A percentile compares a stretch with the other conserved stretches of the same genome.
These are phyloP conservation scores for Aphaenogaster floridana DNA, from an alignment of 1,140 invertebrate genomes.

Conservation along the genomic window DNA sequence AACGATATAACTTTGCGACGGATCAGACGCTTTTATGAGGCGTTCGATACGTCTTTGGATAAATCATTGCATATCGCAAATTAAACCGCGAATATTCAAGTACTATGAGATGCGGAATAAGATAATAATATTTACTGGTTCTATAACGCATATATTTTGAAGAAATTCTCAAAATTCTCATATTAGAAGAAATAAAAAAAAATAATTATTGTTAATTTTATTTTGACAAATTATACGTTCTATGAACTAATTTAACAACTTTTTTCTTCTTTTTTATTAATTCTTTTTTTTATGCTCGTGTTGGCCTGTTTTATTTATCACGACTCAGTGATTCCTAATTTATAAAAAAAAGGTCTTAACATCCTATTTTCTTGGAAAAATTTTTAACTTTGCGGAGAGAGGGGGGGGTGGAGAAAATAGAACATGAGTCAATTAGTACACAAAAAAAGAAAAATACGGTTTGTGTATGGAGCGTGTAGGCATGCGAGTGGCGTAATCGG, in stretches of 20 bases:
- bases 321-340: too few relatives aligned
- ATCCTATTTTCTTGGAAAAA: not conserved
- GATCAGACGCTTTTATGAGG: not conserved
- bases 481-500: slow-evolving; percentile 56
- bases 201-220: too few relatives aligned
- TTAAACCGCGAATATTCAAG: not conserved
- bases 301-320: too few relatives aligned
- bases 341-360: not conserved
- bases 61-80: not conserved
- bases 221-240: too few relatives aligned
- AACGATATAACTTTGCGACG: not conserved
- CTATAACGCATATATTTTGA: not conserved
- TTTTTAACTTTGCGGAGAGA: not conserved
- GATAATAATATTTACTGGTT: not conserved
- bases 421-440: slow-evolving; percentile 3
- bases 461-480: slow-evolving; percentile 34
- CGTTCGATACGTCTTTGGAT: not conserved
- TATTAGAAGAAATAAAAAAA: not conserved
- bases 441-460: slow-evolving; percentile 23
- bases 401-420: not conserved
- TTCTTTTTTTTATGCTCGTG: too few relatives aligned
- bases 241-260: too few relatives aligned
- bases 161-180: not conserved
- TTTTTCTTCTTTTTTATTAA: too few relatives aligned
- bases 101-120: not conserved